Base-by-base conservation (phyloP, 2,888 invertebrate species). In the Campoplex nolae region DNA sequence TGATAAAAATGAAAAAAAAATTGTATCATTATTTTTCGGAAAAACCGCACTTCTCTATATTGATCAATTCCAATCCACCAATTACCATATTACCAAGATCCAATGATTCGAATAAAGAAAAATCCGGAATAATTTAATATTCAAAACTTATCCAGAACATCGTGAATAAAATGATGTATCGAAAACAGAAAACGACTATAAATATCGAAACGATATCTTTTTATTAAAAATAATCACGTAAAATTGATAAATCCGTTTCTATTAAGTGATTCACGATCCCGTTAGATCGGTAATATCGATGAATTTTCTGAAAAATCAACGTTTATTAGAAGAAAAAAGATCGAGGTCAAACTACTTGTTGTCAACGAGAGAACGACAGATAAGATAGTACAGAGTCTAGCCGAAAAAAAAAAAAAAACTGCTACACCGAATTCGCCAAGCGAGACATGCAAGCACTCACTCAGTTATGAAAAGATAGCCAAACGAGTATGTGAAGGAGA, bases 341-440 rank as follows among this genome's bases (percentile, higher is more conserved):
- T 67, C 51, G 35, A 48, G 48, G 67, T 23, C 18, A 7, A 79
- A 58, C 28, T 56, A 35, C 58, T 42, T 13, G 74, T 42, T 18
- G 74, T 23, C n/a, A 58, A 68, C 45, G 35, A 8, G 28, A 65
- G 42, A 42, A 6, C 54, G 56, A 45, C 16, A 32, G 71, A 79
- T 56, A 62, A 45, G 79, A 79, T 35, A 70, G 35, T 56, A 54
- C 9, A 67, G 6, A 48, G 18, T 13, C 45, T 68, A 38, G 48
- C 48, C 28, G 68, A 13, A 74, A 78, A 71, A 23, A 23, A 13
- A 74, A 78, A 71, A 23, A 23, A 23, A 58, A 35, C 42, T 56
- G 73, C 38, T 79, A 75, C 74, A 58, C 84, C 54, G 74, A 74
- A 78, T 74, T 56, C 74, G 48, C 70, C 58, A 51, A 73, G 42